These are phyloP conservation scores for Prionchulus punctatus DNA, from an alignment of 2,888 invertebrate genomes.

Conservation along the genomic window DNA sequence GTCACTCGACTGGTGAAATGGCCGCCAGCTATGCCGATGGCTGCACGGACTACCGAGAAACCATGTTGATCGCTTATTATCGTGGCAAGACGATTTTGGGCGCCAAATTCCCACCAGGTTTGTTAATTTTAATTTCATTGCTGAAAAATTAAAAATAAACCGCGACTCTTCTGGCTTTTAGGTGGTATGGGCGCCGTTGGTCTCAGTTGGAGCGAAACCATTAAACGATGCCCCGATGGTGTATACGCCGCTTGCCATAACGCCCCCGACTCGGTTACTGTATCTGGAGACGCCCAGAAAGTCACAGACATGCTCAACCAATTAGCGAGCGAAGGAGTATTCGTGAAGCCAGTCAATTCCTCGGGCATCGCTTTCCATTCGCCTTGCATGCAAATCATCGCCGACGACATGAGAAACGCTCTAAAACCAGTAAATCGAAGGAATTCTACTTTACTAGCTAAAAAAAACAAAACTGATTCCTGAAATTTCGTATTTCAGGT, in stretches of 20 bases:
- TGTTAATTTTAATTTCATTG: conserved; percentile 3
- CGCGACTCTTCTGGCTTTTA: no score
- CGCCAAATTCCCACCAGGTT: conserved; percentile 47
- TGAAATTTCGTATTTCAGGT: conserved; percentile 5
- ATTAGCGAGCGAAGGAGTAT: conserved; percentile 50
- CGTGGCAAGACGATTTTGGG: conserved; percentile 67
- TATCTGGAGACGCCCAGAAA: conserved; percentile 63
- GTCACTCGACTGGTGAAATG: conserved; percentile 79
- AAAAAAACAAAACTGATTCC: not conserved
- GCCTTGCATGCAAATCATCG: conserved; percentile 67
- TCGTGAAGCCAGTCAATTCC: conserved; percentile 65
- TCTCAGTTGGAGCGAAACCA: conserved; percentile 62
- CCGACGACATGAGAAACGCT: conserved; percentile 48
- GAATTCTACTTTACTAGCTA: not conserved
- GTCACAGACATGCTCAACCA: conserved; percentile 40
- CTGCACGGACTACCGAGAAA: conserved; percentile 79
- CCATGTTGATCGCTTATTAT: conserved; percentile 81
- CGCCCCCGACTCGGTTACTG: conserved; percentile 69
- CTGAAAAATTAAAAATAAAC: not conserved
- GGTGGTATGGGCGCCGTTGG: conserved; percentile 65
- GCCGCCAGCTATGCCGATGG: conserved; percentile 95
- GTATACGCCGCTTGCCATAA: conserved; percentile 80
- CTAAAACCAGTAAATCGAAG: not conserved
- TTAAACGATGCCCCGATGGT: conserved; percentile 52
- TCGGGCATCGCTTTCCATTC: conserved; percentile 82